Evolutionary conservation across 2,113 vertebrate species (phyloP).

Genomic region (Myotis yumanensis): DNA sequence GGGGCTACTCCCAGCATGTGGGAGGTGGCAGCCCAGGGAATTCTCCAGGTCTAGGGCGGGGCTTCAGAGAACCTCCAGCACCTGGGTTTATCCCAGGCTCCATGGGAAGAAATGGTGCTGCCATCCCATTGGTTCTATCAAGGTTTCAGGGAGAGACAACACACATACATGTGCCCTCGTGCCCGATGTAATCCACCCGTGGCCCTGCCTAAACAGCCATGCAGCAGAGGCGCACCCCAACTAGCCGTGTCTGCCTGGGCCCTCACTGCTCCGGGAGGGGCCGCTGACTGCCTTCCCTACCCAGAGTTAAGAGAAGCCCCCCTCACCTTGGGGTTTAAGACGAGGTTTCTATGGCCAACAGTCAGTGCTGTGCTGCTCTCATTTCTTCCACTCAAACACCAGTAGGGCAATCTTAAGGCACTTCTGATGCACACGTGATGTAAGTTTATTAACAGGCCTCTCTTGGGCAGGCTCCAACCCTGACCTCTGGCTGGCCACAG

Average conservation of each 20-base stretch:
- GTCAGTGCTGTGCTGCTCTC: background rate
- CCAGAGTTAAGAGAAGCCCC: background rate
- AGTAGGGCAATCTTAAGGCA: background rate
- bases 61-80: background rate
- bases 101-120: background rate
- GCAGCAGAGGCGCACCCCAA: background rate
- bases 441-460: background rate
- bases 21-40: background rate
- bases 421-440: background rate
- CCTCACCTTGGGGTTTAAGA: background rate
- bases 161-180: rapidly evolving
- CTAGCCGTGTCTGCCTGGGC: background rate
- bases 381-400: background rate
- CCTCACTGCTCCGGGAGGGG: background rate
- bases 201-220: background rate
- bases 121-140: background rate
- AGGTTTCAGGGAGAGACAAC: background rate
- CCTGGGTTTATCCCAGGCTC: background rate
- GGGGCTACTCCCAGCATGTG: background rate
- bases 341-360: background rate
- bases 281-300: background rate
- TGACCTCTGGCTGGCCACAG: background rate
- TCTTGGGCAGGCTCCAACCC: rapidly evolving
- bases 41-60: background rate
- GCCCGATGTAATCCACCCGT: background rate